Evolutionary conservation across 2,888 invertebrate genomes (phyloP).

Genomic region (Iselma pallidipennis): DNA sequence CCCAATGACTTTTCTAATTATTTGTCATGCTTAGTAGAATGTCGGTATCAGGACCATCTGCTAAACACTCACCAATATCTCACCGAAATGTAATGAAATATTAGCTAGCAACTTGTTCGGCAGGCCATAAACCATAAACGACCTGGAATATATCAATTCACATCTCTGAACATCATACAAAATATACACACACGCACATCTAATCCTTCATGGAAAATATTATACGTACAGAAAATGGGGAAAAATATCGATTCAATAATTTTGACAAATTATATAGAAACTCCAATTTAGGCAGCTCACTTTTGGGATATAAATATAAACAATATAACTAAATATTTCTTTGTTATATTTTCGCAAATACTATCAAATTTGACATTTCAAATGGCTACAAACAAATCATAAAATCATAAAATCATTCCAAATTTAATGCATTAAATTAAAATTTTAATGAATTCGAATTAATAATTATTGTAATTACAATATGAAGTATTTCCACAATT

Average conservation of each 20-base stretch:
- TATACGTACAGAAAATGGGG: background rate
- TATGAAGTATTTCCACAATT: background rate
- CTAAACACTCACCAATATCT: background rate
- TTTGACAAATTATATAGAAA: background rate
- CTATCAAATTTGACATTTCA: background rate
- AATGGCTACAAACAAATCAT: background rate
- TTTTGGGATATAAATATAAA: too few species aligned
- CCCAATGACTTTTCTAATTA: slow-evolving; percentile 14
- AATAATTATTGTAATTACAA: background rate
- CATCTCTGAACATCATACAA: background rate
- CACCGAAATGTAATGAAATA: background rate
- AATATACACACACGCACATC: background rate
- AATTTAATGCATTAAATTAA: background rate
- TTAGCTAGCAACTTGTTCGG: background rate
- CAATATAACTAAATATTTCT: too few species aligned
- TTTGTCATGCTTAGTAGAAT: slow-evolving; percentile 21
- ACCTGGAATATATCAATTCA: background rate
- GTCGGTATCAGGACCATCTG: background rate
- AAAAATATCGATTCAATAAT: background rate
- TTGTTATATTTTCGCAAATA: too few species aligned
- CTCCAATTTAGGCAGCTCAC: too few species aligned
- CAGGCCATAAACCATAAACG: background rate
- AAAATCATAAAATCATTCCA: background rate
- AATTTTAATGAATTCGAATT: background rate
- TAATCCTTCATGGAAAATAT: background rate